phyloP scores from a whole-genome alignment of 1,140 invertebrate genomes.

The Euwallacea similis region DNA sequence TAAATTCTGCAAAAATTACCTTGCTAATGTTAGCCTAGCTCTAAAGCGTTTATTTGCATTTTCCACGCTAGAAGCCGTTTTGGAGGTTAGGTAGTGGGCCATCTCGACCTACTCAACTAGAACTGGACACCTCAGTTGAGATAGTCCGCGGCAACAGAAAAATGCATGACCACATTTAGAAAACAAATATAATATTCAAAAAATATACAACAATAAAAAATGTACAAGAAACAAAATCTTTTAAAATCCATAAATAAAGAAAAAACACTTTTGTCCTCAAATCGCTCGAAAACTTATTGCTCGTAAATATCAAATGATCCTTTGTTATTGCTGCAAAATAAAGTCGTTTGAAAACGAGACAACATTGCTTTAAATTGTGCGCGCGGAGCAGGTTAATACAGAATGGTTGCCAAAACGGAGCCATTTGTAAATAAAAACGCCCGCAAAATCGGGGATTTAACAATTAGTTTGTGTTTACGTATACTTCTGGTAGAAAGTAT shows the following conservation, averaged over 20 bases:
- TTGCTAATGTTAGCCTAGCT: no score
- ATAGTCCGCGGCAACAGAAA: neutral
- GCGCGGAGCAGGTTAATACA: neutral
- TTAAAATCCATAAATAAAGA: neutral
- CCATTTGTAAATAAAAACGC: neutral
- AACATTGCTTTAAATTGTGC: neutral
- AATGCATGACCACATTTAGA: neutral
- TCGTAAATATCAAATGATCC: no score
- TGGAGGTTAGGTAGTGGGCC: no score
- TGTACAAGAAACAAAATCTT: neutral
- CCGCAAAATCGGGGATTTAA: neutral
- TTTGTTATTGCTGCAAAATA: neutral
- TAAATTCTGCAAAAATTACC: no score
- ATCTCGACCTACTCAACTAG: no score
- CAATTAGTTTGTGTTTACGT: constrained; percentile 31
- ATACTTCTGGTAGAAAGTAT: constrained; percentile 40
- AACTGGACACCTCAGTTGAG: no score
- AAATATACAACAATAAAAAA: constrained; percentile 4
- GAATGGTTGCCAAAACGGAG: neutral
- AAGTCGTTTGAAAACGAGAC: no score
- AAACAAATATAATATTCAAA: constrained; percentile 10
- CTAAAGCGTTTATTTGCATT: no score
- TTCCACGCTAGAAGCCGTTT: no score
- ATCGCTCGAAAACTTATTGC: no score
- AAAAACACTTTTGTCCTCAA: no score